Evolutionary conservation across 2,113 vertebrate genomes (phyloP).

Genomic region (Actenoides lindsayi): DNA sequence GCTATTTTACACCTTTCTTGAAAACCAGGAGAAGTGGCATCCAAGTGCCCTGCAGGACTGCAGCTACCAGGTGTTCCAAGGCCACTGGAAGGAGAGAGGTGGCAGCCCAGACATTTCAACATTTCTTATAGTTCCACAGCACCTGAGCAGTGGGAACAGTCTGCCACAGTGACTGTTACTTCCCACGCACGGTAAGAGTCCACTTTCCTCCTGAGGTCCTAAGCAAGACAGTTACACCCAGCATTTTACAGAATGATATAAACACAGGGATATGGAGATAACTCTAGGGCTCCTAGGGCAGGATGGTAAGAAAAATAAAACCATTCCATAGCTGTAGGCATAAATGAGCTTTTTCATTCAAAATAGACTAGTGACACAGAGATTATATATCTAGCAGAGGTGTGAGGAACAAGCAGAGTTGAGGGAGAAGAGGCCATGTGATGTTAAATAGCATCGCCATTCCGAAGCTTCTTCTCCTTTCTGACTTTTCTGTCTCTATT

Average conservation of each 20-base stretch:
- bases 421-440: not conserved
- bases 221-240: not conserved
- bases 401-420: not conserved
- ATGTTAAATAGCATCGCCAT: not conserved
- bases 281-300: not conserved
- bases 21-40: not conserved
- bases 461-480: not conserved
- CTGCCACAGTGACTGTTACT: not conserved
- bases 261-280: not conserved
- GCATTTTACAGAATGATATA: not conserved
- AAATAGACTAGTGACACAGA: not conserved
- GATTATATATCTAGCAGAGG: not conserved
- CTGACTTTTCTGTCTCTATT: constrained; percentile 28
- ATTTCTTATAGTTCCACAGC: not conserved
- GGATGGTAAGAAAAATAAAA: not conserved
- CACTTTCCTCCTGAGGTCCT: not conserved
- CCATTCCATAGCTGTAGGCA: not conserved
- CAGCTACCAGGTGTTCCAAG: not conserved
- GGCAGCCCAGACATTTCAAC: not conserved
- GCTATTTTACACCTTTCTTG: not conserved
- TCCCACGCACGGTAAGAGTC: accelerated
- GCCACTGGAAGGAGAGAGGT: not conserved
- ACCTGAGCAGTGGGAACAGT: not conserved
- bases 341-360: not conserved
- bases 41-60: not conserved